Base-by-base conservation (phyloP, 2,888 invertebrate species). In the Hydropsyche betteni region DNA sequence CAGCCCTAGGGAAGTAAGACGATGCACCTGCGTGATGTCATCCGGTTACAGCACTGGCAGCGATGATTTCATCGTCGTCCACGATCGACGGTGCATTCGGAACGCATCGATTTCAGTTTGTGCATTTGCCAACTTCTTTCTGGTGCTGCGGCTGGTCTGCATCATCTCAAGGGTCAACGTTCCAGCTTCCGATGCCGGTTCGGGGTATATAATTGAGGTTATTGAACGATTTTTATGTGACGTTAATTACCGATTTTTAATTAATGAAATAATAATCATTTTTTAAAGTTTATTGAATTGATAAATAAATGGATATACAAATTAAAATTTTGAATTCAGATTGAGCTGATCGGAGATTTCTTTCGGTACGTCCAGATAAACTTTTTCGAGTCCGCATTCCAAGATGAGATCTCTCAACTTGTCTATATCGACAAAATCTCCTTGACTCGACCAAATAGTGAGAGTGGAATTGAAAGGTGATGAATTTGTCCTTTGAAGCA, bases 311-410 rank as follows among this genome's bases (percentile, higher is more conserved):
- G 24, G 2, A 24, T 2, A 2, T 24, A 24, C 24, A 24, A 24
- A 1, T 44, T 44, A 44, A 44, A 2, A 2, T 44, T 44, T 12
- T 2, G 64, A 64, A 64, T 36, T 44, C 52, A 90, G 83, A 79
- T 86, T 84, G 33, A 92, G 83, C 78, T 87, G 83, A 4, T 84
- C 84, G 4, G 86, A 86, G 4, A 92, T 82, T 14, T 89, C 88
- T 2, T 88, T 85, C 0, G 95, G 95, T 2, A 96, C 90, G 83
- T 96, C 96, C 78, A 95, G 84, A 83, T 92, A 96, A 2, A 93
- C 90, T 78, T 89, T 89, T 78, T 91, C 86, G 4, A 90, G 81
- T 0, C 94, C 94, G 33, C 93, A 87, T 0, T 88, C 86, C 53
- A 88, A 86, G 79, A 95, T 91, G 53, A 96, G 85, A 8, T 88